A percentile compares a stretch with the other conserved stretches of the same genome.
These are phyloP conservation scores for Heptranchias perlo DNA, from an alignment of 2,113 vertebrate species.

Conservation along the genomic window DNA sequence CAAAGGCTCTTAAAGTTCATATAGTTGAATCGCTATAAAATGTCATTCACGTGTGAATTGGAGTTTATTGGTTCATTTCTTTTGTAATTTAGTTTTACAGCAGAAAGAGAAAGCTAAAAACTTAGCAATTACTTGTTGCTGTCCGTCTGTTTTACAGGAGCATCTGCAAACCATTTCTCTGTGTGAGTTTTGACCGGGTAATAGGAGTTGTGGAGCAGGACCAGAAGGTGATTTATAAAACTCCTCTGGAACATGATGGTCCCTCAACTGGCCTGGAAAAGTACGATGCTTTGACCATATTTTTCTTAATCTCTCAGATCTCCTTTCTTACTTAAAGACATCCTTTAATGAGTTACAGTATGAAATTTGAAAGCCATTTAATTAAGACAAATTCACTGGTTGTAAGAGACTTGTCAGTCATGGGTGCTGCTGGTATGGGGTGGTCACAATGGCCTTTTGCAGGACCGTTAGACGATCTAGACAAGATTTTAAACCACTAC, in stretches of 20 bases:
- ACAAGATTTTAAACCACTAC: background rate
- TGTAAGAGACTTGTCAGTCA: background rate
- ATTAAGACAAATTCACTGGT: background rate
- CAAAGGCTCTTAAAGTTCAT: background rate
- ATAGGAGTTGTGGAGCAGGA: slow-evolving; percentile 43
- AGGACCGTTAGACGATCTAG: background rate
- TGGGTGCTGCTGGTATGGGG: background rate
- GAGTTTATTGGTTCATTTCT: slow-evolving; percentile 23
- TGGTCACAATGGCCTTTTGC: background rate
- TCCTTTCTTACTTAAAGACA: background rate
- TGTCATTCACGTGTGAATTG: background rate
- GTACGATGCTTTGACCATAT: slow-evolving; percentile 40
- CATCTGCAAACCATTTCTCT: slow-evolving; percentile 47
- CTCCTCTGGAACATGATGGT: slow-evolving; percentile 43
- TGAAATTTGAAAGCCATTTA: background rate
- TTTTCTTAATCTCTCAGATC: background rate
- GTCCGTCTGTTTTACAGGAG: slow-evolving; percentile 44
- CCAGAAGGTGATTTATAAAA: slow-evolving; percentile 46
- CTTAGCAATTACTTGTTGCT: background rate
- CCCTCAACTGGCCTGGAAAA: slow-evolving; percentile 49
- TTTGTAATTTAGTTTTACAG: background rate
- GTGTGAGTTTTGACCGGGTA: slow-evolving; percentile 51
- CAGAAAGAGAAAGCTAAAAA: background rate
- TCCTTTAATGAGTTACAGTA: background rate
- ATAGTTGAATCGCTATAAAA: slow-evolving; percentile 2